Evolutionary conservation across 1,140 invertebrate species (phyloP), one percentile per base, ranked within the genome.

Genomic region (Anastatus disparis): DNA sequence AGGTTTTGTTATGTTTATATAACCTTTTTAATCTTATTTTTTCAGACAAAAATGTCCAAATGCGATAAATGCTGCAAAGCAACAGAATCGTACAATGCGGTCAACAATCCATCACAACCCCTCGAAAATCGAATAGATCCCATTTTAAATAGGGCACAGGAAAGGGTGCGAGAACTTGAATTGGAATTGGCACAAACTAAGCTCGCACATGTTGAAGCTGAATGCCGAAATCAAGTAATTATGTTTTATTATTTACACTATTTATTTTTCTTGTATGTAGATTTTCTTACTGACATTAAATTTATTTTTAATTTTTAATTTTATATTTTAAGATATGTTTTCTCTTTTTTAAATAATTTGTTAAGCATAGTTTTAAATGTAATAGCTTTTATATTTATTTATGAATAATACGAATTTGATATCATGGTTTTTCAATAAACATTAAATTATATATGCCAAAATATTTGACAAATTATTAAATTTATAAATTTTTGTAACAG

Each of bases 111-210:
- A 12, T 73, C 77, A 0, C 78, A 77, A 13, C 78, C 75, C 20
- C 66, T 78, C 42, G 81, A 77, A 74, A 84, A 77, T 68, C 75
- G 82, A 29, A 70, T 81, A 35, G 83, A 84, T 73, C 83, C 84
- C 6, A 80, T 84, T 64, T 72, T 85, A 13, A 80, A 78, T 24
- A 79, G 87, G 44, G 85, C 88, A 6, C 85, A 89, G 66, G 90
- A 93, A 75, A 89, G 93, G 73, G 91, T 98, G 62, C 89, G 94
- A 12, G 96, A 98, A 82, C 86, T 99, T 24, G 97, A 99, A 82
- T 86, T 99, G 55, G 97, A 99, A 81, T 85, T 99, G 65, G 97
- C 97, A 3, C 94, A 97, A 81, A 97, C 97, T 0, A 99, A 99
- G 82, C 87, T 99, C 72, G 96, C 96, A 0, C 91, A 98, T 63